Conservation (phyloP, 2,113 vertebrate species). For the Climacteris rufus region DNA sequence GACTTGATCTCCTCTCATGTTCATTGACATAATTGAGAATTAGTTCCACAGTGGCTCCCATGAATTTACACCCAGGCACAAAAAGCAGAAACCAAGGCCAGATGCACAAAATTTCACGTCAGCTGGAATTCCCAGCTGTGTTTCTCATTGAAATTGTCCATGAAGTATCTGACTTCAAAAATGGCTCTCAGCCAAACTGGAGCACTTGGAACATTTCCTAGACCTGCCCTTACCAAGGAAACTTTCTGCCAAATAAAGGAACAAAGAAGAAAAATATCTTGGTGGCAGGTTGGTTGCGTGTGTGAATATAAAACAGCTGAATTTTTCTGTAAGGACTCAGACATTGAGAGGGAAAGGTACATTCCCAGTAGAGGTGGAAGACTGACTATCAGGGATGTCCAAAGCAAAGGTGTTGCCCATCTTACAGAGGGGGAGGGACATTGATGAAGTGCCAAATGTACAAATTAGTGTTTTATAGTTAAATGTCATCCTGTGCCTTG, state of each 20-base stretch:
- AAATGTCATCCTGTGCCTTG: background rate
- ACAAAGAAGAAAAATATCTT: background rate
- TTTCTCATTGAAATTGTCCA: constrained; percentile 26
- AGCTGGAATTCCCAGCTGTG: constrained; percentile 44
- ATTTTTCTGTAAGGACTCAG: background rate
- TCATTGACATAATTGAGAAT: constrained; percentile 22
- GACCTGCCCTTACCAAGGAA: background rate
- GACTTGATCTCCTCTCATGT: background rate
- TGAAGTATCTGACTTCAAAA: constrained; percentile 11
- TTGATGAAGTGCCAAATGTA: background rate
- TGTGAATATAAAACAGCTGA: background rate
- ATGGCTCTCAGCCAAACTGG: constrained; percentile 14
- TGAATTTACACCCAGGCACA: background rate
- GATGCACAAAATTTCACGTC: background rate
- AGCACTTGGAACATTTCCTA: background rate
- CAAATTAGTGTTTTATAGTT: background rate
- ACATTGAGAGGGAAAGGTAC: background rate
- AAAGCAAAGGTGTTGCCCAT: background rate
- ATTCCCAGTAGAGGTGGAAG: background rate
- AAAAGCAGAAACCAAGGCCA: constrained; percentile 25
- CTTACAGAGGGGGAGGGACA: background rate
- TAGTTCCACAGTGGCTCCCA: background rate
- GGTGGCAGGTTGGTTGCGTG: background rate
- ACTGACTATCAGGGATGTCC: background rate
- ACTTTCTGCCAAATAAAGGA: background rate